Base-by-base conservation (phyloP, 23 tunicate genomes). In the Phallusia fumigata region DNA sequence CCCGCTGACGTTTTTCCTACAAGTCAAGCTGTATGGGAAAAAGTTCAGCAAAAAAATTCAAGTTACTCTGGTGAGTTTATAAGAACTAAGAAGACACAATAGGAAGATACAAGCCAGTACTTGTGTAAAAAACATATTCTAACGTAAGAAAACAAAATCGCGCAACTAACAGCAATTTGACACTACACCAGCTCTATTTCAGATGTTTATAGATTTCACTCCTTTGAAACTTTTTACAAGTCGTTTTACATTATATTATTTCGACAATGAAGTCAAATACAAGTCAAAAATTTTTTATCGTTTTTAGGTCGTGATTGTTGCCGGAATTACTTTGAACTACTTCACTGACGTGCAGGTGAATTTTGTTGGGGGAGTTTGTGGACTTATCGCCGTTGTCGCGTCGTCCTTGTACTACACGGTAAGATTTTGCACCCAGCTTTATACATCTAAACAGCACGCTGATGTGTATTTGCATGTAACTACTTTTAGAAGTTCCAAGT, bases 321-420 rank as follows among this genome's bases (percentile, higher is more conserved):
- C 34, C 35, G 91, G 91, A 26, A 87, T 87, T 3, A 51, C 82
- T 15, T 28, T 89, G 0, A 89, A 89, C 65, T 89, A 88, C 51
- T 33, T 72, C 26, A 76, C 64, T 32, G 93, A 89, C 65, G 79
- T 89, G 18, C 69, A 24, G 32, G 64, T 89, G 40, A 84, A 80
- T 84, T 32, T 73, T 22, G 22, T 69, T 34, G 93, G 93, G 34
- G 72, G 72, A 19, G 21, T 89, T 36, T 84, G 15, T 33, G 93
- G 89, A 11, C 83, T 84, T 19, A 75, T 78, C 5, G 93, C 93
- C 18, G 93, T 89, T 21, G 77, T 89, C 10, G 86, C 85, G 33
- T 32, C 88, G 8, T 84, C 93, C 6, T 52, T 89, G 32, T 89
- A 89, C 74, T 75, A 78, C 69, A 58, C 86, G 88, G 93, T 89